These are phyloP conservation scores for Lysiphlebus fabarum DNA, from an alignment of 1,140 invertebrate species.

Conservation along the genomic window DNA sequence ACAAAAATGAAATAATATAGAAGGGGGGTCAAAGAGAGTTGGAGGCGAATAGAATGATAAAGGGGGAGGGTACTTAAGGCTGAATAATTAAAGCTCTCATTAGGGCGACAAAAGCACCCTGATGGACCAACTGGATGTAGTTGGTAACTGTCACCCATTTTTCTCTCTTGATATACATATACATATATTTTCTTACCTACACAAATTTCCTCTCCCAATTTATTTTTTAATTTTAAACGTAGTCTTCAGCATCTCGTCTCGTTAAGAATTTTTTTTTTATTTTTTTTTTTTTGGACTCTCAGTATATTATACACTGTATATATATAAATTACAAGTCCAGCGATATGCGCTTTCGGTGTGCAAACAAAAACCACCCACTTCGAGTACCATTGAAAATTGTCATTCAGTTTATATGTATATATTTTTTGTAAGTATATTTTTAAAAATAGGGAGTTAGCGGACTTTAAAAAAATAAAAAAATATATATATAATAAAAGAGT, in stretches of 20 bases:
- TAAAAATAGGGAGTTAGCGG: neutral
- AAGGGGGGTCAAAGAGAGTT: conserved; percentile 8
- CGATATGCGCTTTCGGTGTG: conserved; percentile 11
- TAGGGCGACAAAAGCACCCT: conserved; percentile 58
- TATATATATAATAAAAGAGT: conserved; percentile 7
- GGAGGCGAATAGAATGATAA: conserved; percentile 30
- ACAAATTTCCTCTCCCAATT: neutral
- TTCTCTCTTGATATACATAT: too few species aligned
- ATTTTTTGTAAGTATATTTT: neutral
- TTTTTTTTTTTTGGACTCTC: conserved; percentile 7
- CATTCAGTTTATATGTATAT: too few species aligned
- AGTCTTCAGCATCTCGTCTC: conserved; percentile 25
- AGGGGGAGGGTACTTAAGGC: conserved; percentile 38
- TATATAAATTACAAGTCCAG: neutral
- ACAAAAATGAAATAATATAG: neutral
- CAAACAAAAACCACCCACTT: conserved; percentile 14
- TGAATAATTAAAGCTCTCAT: conserved; percentile 59
- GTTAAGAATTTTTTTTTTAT: conserved; percentile 12
- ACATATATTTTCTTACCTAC: neutral
- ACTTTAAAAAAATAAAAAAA: neutral
- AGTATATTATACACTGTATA: neutral
- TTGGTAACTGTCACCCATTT: conserved; percentile 19
- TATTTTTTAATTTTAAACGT: conserved; percentile 7
- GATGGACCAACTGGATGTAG: conserved; percentile 49
- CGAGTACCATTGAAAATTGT: neutral